These are phyloP conservation scores for Cylloceria caligata DNA, from an alignment of 2,888 invertebrate species.

Conservation along the genomic window DNA sequence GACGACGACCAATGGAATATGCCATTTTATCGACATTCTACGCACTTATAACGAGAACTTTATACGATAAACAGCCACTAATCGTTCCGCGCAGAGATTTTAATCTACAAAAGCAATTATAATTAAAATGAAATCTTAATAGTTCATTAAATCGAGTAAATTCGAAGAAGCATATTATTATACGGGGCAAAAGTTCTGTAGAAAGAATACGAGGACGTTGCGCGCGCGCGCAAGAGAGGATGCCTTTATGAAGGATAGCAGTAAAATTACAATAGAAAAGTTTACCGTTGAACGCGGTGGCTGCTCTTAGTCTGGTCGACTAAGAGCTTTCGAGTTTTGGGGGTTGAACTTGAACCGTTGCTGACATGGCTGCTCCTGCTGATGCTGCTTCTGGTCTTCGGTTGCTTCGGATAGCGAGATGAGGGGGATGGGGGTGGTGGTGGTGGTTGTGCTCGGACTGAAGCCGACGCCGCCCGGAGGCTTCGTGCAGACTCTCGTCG, in stretches of 20 bases:
- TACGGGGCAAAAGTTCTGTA: neutral
- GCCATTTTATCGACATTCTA: conserved; percentile 50
- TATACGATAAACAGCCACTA: conserved; percentile 14
- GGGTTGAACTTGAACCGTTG: conserved; percentile 64
- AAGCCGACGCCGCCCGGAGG: conserved; percentile 60
- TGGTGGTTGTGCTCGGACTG: conserved; percentile 25
- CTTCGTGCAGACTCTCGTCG: conserved; percentile 60
- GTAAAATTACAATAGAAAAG: conserved; percentile 66
- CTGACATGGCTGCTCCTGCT: conserved; percentile 55
- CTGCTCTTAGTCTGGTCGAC: conserved; percentile 50
- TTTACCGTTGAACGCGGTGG: conserved; percentile 38
- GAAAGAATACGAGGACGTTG: neutral
- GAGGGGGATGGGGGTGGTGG: conserved; percentile 1
- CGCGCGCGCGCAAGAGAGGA: neutral
- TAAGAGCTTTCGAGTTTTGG: conserved; percentile 64
- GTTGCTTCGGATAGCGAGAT: conserved; percentile 29
- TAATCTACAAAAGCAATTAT: conserved; percentile 36
- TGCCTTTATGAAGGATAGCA: conserved; percentile 9
- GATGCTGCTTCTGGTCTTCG: conserved; percentile 36
- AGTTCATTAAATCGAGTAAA: conserved; percentile 20
- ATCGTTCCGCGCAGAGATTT: conserved; percentile 21
- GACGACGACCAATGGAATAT: conserved; percentile 32
- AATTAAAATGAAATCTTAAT: conserved; percentile 49
- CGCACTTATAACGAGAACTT: conserved; percentile 22
- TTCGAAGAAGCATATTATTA: conserved; percentile 6